Evolutionary conservation across 2,113 vertebrate species (phyloP), one percentile per base, ranked within the genome.

Genomic region (Cervus canadensis): DNA sequence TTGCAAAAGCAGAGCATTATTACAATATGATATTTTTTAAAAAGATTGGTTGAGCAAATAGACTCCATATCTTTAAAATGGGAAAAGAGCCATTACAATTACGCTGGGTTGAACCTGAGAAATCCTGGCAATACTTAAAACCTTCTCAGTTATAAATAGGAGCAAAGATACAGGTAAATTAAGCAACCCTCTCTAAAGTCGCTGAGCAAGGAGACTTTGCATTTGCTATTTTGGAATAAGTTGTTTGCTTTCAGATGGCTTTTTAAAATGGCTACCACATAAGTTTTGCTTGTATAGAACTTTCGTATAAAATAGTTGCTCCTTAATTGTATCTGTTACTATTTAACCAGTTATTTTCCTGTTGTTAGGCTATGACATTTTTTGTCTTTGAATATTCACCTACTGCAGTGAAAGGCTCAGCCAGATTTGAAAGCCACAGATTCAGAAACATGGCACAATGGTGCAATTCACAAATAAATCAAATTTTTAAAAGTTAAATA

Each of bases 1-100:
- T 78, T 89, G 45, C 74, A 89, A 89, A 98, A 96, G 90, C 91
- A 89, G 59, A 96, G 30, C 85, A 95, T 88, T n/a, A 82, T 64
- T 79, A 94, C 83, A 67, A 83, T 64, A 50, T 45, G 45, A 59
- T 45, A 60, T 82, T 79, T 54, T 48, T 0, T 33, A 33, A 90
- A 95, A 81, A 89, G 88, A 6, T 56, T 90, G 81, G 12, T 33
- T 94, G 57, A 81, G 56, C 79, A 97, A 94, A 95, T 17, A 95
- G 82, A 87, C 88, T 89, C 40, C 88, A 83, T 52, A 96, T 78
- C 74, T 96, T 96, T 92, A 94, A 83, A 97, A 88, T 13, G 87
- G 76, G 82, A 76, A 45, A 96, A 59, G 13, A 85, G 40, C 50
- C 45, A 48, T 91, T 64, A 45, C 54, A 71, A 50, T 79, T 45